Conservation (phyloP, 2,113 vertebrate genomes). For the Perccottus glenii region DNA sequence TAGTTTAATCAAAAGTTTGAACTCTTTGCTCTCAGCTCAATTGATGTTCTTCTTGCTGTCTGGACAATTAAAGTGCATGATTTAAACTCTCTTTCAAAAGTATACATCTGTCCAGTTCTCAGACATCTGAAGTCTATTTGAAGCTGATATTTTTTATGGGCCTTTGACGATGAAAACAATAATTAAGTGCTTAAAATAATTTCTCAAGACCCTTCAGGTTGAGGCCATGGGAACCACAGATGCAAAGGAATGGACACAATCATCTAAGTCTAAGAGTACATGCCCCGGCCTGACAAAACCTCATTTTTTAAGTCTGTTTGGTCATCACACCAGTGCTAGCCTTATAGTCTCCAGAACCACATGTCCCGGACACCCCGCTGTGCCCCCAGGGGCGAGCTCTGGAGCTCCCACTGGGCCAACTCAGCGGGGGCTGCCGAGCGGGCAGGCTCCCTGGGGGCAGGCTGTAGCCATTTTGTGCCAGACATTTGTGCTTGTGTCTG, state of each 20-base stretch:
- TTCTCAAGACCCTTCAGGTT: conserved; percentile 72
- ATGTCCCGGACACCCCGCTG: conserved; percentile 71
- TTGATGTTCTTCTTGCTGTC: conserved; percentile 2
- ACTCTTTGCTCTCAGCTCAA: background rate
- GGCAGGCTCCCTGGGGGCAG: conserved; percentile 51
- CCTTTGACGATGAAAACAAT: conserved; percentile 53
- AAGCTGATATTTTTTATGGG: conserved; percentile 38
- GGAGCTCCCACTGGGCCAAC: conserved; percentile 72
- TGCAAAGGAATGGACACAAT: conserved; percentile 62
- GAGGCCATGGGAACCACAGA: conserved; percentile 70
- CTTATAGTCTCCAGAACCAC: conserved; percentile 59
- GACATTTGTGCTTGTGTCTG: conserved; percentile 52
- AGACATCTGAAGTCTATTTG: conserved; percentile 35
- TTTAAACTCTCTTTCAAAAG: conserved; percentile 31
- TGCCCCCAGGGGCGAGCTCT: conserved; percentile 45
- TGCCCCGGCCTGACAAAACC: conserved; percentile 46
- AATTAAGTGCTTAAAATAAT: conserved; percentile 55
- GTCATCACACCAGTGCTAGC: conserved; percentile 59
- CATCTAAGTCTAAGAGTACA: conserved; percentile 59
- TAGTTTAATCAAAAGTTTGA: background rate
- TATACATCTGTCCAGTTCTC: conserved; percentile 34
- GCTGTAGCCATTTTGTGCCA: conserved; percentile 56
- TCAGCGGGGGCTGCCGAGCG: conserved; percentile 60
- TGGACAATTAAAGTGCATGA: conserved; percentile 8
- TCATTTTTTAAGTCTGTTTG: conserved; percentile 51